phyloP scores from a whole-genome alignment of 2,113 vertebrate species.

The Mastomys natalensis region DNA sequence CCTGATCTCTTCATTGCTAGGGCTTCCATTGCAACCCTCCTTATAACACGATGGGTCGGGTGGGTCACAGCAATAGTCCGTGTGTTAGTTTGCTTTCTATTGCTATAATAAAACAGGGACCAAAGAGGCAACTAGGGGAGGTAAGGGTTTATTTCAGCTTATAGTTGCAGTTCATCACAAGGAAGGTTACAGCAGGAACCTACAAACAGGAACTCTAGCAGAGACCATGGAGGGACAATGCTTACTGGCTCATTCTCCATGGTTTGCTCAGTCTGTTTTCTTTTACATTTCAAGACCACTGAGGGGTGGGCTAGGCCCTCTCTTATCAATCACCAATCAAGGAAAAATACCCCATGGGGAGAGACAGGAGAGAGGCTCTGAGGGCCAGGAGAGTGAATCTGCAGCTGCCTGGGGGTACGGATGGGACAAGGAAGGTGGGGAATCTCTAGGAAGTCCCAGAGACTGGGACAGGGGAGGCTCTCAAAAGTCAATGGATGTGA shows the following conservation, averaged over 20 bases:
- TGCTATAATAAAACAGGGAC: background rate
- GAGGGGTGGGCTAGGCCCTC: background rate
- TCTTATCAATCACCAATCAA: background rate
- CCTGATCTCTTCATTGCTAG: background rate
- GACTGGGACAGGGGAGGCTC: no score
- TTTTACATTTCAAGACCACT: background rate
- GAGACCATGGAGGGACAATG: background rate
- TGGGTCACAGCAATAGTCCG: background rate
- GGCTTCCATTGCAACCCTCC: background rate
- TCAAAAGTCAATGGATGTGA: no score
- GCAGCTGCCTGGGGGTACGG: no score
- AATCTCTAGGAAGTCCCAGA: no score
- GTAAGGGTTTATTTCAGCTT: background rate
- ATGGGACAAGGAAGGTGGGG: no score
- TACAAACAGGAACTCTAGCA: background rate
- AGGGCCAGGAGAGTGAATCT: no score
- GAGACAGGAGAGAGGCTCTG: no score
- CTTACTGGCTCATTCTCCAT: background rate
- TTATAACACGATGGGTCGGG: no score
- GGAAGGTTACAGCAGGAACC: background rate
- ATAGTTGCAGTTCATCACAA: background rate
- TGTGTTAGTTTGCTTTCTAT: background rate
- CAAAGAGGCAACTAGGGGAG: background rate
- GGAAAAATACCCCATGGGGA: background rate
- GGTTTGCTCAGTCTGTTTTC: background rate